Base-by-base conservation (phyloP, 2,797 vertebrate genomes). In the Acrocephalus scirpaceus region DNA sequence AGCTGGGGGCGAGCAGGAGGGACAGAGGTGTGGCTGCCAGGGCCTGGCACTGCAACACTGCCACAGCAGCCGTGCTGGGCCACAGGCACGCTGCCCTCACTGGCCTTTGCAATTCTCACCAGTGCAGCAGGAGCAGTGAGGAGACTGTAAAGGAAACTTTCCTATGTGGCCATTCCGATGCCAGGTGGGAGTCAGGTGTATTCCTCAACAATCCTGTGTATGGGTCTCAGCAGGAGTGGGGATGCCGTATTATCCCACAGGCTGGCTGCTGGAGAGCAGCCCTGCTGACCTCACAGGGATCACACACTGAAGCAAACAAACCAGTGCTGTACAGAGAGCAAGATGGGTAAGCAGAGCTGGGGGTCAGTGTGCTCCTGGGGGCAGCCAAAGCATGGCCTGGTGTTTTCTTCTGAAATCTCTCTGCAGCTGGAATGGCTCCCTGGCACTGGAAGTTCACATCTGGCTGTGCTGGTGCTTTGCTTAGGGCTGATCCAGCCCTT, bases 131-230 rank as follows among this genome's bases (percentile, higher is more conserved):
- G 34, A 65, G 27, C 79, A 16, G 9, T 3, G 56, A 70, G 76
- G 26, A 12, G 58, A 44, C 56, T 50, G 30, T 2, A 16, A 16
- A 56, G 56, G 62, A 48, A 58, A 27, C 19, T 23, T 23, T 13
- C 10, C 26, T 12, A 0, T n/a, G 34, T 32, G 34, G 22, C 40
- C 53, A 9, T 16, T 34, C 25, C 2, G 0, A 8, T 40, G 18
- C 15, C 71, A 36, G 42, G 5, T 5, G 56, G 22, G 62, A 23
- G 27, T 6, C 64, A 29, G 36, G 56, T 32, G 56, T 23, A 8
- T 8, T 36, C 17, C 48, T 32, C 61, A 23, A 1, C 6, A 29
- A 7, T 19, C 4, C 44, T 0, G 2, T 17, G 66, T 15, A 4
- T 57, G 38, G 50, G 4, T 67, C 38, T 32, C 5, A 0, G 64